Conservation (phyloP, 2,888 invertebrate genomes). For the Cataglyphis livida region DNA sequence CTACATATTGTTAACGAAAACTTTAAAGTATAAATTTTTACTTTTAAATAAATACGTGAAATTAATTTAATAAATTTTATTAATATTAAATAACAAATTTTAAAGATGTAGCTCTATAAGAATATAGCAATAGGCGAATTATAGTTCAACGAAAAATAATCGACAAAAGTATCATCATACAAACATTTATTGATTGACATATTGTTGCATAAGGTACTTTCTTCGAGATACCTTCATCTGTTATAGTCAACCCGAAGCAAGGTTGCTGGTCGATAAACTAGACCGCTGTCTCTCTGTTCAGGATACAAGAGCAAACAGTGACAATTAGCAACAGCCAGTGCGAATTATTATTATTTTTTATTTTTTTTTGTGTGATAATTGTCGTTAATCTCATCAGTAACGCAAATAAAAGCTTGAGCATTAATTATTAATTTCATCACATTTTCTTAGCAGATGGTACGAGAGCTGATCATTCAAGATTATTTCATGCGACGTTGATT, state of each 20-base stretch:
- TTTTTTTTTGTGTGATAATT: background rate
- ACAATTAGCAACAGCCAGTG: constrained; percentile 16
- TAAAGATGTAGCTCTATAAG: background rate
- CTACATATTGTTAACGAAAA: background rate
- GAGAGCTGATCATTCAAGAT: background rate
- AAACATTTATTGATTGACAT: background rate
- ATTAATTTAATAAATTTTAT: background rate
- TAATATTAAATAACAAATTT: background rate
- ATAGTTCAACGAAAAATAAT: background rate
- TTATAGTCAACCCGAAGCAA: constrained; percentile 57
- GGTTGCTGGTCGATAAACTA: constrained; percentile 64
- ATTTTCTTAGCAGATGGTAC: background rate
- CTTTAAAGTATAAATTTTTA: background rate
- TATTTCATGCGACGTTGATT: background rate
- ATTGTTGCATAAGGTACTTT: background rate
- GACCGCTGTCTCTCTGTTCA: constrained; percentile 31
- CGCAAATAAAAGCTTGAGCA: background rate
- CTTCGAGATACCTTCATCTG: constrained; percentile 55
- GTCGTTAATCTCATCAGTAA: background rate
- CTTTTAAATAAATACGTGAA: background rate
- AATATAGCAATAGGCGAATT: background rate
- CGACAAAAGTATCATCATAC: background rate
- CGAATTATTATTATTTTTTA: background rate
- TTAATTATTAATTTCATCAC: background rate
- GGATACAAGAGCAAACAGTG: background rate